Conservation (phyloP, 2,888 invertebrate genomes). For the Dolichopus griseipennis region DNA sequence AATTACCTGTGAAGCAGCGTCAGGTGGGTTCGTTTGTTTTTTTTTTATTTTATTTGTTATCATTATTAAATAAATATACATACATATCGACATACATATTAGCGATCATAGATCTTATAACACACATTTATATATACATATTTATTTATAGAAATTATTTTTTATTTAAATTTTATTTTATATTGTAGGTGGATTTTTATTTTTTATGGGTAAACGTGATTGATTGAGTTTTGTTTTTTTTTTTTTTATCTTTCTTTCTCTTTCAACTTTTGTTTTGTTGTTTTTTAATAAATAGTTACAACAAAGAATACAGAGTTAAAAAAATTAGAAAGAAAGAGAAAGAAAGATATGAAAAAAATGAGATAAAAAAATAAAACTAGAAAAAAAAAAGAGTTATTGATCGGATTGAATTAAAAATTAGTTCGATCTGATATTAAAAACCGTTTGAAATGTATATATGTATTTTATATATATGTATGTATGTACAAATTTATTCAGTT, state of each 20-base stretch:
- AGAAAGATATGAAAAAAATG: neutral
- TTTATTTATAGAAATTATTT: neutral
- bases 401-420: neutral
- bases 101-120: neutral
- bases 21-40: conserved; percentile 7
- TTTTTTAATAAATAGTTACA: too few relatives aligned
- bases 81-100: too few relatives aligned
- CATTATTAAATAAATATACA: too few relatives aligned
- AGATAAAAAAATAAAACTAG: too few relatives aligned
- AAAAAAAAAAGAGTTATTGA: neutral
- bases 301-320: too few relatives aligned
- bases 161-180: neutral
- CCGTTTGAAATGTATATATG: neutral
- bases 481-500: too few relatives aligned
- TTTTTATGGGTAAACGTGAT: conserved; percentile 11
- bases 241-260: neutral
- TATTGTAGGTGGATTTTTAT: conserved; percentile 10
- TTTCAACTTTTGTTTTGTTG: neutral
- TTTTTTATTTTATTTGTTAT: neutral
- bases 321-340: neutral
- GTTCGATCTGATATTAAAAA: neutral
- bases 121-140: neutral
- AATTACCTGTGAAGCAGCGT: conserved; percentile 7
- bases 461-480: too few relatives aligned
- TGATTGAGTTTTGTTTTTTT: conserved; percentile 6